phyloP scores from a whole-genome alignment of 2,113 vertebrate genomes.

The Oxyura jamaicensis region DNA sequence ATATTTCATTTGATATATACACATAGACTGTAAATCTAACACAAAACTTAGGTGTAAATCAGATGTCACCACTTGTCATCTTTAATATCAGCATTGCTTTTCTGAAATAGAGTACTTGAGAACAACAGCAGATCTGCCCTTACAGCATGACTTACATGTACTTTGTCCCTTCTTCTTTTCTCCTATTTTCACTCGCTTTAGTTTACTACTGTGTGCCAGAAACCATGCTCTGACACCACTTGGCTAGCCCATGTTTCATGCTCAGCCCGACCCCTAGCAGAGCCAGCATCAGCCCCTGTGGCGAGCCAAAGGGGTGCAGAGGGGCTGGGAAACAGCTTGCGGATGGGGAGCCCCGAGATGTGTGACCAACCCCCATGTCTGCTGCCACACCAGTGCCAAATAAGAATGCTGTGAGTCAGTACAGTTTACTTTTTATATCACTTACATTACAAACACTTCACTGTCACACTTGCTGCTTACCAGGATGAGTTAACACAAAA shows the following conservation, averaged over 20 bases:
- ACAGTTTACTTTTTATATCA: neutral
- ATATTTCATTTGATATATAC: neutral
- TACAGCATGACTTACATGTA: neutral
- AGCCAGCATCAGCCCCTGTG: neutral
- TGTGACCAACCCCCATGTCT: neutral
- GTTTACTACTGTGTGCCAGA: neutral
- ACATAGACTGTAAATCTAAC: neutral
- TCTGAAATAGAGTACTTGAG: neutral
- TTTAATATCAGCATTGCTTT: neutral
- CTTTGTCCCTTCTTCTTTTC: neutral
- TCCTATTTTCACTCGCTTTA: neutral
- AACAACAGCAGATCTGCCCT: neutral
- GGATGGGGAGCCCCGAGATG: neutral
- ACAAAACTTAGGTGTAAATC: neutral
- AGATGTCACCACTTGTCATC: neutral
- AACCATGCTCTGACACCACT: neutral
- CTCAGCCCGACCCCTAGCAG: neutral
- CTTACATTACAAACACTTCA: neutral
- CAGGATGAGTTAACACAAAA: neutral
- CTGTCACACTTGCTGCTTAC: neutral
- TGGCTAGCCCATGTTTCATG: neutral
- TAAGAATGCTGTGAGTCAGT: rapidly evolving
- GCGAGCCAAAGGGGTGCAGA: neutral
- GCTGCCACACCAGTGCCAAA: neutral
- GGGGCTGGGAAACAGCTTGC: neutral